These are phyloP conservation scores for Centropus bengalensis DNA, from an alignment of 2,113 vertebrate species.

Conservation along the genomic window DNA sequence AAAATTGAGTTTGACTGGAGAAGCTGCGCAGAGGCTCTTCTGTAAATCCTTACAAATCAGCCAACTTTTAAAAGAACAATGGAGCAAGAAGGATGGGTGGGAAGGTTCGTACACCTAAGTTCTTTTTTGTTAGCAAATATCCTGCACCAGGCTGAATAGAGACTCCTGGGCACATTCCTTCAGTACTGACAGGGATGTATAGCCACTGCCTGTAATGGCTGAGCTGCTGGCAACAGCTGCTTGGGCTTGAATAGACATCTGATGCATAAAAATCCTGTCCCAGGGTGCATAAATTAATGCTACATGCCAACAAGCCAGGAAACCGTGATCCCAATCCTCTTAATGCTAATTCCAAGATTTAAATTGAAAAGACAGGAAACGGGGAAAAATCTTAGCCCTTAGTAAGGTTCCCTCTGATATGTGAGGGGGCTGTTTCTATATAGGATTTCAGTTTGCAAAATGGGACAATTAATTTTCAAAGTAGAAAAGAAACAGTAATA, in stretches of 20 bases:
- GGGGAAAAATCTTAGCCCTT: not conserved
- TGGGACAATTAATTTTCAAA: not conserved
- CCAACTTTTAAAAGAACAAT: not conserved
- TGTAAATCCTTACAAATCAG: not conserved
- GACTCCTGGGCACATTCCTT: not conserved
- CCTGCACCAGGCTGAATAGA: not conserved
- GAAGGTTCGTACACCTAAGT: not conserved
- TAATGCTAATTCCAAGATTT: not conserved
- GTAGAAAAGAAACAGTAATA: not conserved
- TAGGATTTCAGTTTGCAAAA: not conserved
- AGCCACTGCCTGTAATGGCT: not conserved
- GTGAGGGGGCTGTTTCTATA: not conserved
- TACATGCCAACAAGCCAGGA: not conserved
- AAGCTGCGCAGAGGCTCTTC: not conserved
- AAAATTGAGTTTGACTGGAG: not conserved
- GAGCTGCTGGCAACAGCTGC: constrained; percentile 13
- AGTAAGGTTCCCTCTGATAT: not conserved
- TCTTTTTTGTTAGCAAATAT: not conserved
- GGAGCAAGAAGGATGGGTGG: not conserved
- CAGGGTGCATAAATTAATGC: not conserved
- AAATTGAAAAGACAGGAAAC: not conserved
- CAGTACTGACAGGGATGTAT: not conserved
- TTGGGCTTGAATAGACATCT: not conserved
- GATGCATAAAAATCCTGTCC: not conserved
- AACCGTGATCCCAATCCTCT: not conserved